Percentiles rank a stretch among this genome's conserved stretches.
phyloP scores from a whole-genome alignment of 2,113 vertebrate genomes.

The Gymnocephalus cernua region DNA sequence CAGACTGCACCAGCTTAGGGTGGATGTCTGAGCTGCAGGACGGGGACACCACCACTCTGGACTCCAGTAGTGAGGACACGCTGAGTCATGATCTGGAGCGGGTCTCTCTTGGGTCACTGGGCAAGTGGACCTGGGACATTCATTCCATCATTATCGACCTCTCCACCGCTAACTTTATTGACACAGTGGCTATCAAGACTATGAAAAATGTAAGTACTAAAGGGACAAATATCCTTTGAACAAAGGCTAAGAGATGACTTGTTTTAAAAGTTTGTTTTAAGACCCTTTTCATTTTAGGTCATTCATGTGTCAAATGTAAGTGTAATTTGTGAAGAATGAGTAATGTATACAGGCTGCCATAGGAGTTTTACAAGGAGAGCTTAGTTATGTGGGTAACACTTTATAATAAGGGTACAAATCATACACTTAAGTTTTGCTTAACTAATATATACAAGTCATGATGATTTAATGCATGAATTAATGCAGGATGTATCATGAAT shows the following conservation, averaged over 20 bases:
- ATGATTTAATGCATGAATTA: too few relatives aligned
- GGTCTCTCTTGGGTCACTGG: slow-evolving; percentile 82
- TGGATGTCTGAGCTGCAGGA: slow-evolving; percentile 81
- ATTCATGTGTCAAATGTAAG: not conserved
- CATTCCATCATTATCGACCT: slow-evolving; percentile 92
- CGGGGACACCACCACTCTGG: slow-evolving; percentile 87
- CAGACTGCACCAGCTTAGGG: slow-evolving; percentile 74
- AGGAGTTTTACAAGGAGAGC: not conserved
- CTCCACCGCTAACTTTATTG: slow-evolving; percentile 89
- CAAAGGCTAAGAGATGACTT: not conserved
- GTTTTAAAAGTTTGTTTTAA: not conserved
- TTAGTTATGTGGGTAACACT: too few relatives aligned
- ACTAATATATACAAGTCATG: too few relatives aligned
- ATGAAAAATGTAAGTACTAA: slow-evolving; percentile 89
- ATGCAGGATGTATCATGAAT: too few relatives aligned
- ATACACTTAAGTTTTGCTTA: too few relatives aligned
- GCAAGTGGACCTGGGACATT: slow-evolving; percentile 85
- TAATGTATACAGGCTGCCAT: not conserved
- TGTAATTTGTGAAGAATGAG: not conserved
- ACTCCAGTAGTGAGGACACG: slow-evolving; percentile 88
- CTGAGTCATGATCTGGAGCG: slow-evolving; percentile 86
- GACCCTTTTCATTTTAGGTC: not conserved
- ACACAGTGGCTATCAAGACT: slow-evolving; percentile 92
- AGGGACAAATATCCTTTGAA: not conserved
- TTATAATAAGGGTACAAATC: too few relatives aligned